A percentile compares a stretch with the other conserved stretches of the same genome.
Evolutionary conservation across 2,888 invertebrate species (phyloP).

Genomic region (Nymphalis urticae): DNA sequence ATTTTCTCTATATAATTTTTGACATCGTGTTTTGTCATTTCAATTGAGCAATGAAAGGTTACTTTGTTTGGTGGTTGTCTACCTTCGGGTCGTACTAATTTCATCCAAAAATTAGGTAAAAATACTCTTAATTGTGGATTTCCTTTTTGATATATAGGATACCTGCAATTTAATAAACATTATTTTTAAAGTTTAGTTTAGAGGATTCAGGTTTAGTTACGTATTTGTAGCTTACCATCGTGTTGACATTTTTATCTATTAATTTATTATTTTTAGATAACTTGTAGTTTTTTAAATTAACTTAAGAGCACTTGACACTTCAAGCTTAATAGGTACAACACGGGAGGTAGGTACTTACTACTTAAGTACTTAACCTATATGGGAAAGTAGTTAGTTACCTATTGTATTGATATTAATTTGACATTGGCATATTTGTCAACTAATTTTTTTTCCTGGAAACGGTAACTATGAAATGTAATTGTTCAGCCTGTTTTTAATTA

Average conservation of each 20-base stretch:
- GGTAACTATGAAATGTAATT: no score
- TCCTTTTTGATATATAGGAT: conserved; percentile 94
- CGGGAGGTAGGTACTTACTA: background rate
- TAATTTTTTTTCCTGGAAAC: no score
- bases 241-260: conserved; percentile 58
- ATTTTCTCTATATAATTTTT: conserved; percentile 97
- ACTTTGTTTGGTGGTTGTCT: conserved; percentile 90
- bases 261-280: background rate
- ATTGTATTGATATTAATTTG: background rate
- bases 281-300: background rate
- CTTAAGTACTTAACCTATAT: background rate
- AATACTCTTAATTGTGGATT: conserved; percentile 97
- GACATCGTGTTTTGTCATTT: conserved; percentile 96
- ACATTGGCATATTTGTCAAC: no score
- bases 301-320: background rate
- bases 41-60: conserved; percentile 93
- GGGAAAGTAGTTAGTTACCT: background rate
- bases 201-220: no score
- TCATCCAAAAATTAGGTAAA: conserved; percentile 99
- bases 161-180: conserved; percentile 76
- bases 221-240: conserved; percentile 56
- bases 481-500: no score
- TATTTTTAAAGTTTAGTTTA: background rate
- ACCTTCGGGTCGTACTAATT: conserved; percentile 86
- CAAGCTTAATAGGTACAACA: background rate